Conservation (phyloP, 2,113 vertebrate genomes). For the Suncus etruscus region DNA sequence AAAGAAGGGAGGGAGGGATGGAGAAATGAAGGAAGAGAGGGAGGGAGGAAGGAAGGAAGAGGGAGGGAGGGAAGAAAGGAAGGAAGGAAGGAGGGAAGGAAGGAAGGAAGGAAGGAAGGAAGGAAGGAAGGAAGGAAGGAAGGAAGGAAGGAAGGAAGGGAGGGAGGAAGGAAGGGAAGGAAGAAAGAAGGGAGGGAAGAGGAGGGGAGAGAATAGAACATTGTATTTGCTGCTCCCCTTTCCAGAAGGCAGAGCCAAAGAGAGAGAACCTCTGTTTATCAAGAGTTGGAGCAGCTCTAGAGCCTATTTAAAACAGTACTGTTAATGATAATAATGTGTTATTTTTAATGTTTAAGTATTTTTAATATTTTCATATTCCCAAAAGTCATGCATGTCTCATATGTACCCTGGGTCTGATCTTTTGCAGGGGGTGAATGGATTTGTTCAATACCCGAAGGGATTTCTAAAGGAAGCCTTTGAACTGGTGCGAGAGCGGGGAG, state of each 20-base stretch:
- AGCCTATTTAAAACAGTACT: background rate
- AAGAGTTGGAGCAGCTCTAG: background rate
- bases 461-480: constrained; percentile 93
- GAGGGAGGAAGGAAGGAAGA: too few relatives aligned
- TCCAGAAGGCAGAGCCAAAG: background rate
- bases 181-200: too few relatives aligned
- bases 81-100: too few relatives aligned
- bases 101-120: too few relatives aligned
- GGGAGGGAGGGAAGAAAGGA: too few relatives aligned
- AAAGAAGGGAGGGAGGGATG: too few relatives aligned
- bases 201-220: too few relatives aligned
- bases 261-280: background rate
- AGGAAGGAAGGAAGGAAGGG: too few relatives aligned
- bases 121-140: too few relatives aligned
- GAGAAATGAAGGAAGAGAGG: too few relatives aligned
- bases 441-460: constrained; percentile 94
- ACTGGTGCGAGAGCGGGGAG: constrained; percentile 92
- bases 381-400: background rate
- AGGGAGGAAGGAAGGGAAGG: too few relatives aligned
- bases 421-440: constrained; percentile 92
- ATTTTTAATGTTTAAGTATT: background rate
- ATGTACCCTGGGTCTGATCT: constrained; percentile 36
- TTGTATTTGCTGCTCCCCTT: background rate
- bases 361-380: background rate
- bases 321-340: background rate